A percentile compares a stretch with the other conserved stretches of the same genome.
Conservation (phyloP, 2,113 vertebrate genomes). For the Penelope pileata region DNA sequence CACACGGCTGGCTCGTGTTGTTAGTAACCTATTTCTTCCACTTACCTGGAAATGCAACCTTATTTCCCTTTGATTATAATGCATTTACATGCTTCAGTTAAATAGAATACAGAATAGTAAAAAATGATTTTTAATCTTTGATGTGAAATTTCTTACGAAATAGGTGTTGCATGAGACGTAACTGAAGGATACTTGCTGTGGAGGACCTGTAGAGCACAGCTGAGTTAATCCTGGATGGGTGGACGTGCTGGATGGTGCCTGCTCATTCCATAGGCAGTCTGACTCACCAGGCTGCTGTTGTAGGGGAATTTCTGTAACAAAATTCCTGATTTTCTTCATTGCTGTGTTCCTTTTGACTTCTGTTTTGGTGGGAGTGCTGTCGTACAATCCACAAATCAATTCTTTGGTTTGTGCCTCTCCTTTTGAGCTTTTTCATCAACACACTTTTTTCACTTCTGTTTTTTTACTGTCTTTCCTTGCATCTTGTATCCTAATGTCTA, state of each 20-base stretch:
- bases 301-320: background rate
- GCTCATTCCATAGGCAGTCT: background rate
- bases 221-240: background rate
- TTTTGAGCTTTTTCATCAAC: background rate
- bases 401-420: background rate
- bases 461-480: background rate
- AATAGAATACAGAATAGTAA: background rate
- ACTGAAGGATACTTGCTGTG: background rate
- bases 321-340: background rate
- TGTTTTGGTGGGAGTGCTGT: background rate
- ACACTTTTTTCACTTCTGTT: background rate
- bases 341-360: background rate
- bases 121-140: background rate
- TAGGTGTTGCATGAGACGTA: background rate
- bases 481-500: accelerated
- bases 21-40: conserved; percentile 1
- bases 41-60: conserved; percentile 1
- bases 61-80: background rate
- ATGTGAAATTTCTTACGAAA: background rate
- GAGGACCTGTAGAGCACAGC: background rate
- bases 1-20: background rate
- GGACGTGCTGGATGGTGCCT: background rate
- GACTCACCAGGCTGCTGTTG: background rate
- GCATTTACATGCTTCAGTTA: background rate
- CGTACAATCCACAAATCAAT: background rate